Conservation (phyloP, 2,888 invertebrate genomes). For the Poecilobothrus nobilitatus region DNA sequence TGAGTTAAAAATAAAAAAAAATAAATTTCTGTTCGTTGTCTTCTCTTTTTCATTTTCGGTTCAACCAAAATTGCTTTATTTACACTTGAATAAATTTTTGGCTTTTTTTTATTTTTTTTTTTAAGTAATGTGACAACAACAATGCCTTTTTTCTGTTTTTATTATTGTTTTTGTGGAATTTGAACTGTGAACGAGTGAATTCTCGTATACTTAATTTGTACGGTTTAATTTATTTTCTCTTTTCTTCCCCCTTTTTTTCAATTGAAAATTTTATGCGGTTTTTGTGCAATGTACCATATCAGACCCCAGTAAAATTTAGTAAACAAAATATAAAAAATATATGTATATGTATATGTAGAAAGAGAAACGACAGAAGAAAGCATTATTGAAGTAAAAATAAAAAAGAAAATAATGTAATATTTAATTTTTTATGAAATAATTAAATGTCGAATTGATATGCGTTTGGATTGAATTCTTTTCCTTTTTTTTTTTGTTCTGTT, state of each 20-base stretch:
- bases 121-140: background rate
- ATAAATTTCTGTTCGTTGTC: background rate
- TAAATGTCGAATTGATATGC: background rate
- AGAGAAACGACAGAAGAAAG: too few species aligned
- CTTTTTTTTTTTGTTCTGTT: background rate
- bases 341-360: too few species aligned
- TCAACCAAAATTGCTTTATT: background rate
- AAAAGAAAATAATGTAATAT: too few species aligned
- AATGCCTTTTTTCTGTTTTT: background rate
- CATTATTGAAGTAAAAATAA: too few species aligned
- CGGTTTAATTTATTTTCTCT: background rate
- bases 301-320: background rate
- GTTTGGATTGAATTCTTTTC: background rate
- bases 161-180: too few species aligned
- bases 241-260: background rate
- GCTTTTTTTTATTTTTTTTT: too few species aligned
- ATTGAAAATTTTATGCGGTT: slow-evolving; percentile 2
- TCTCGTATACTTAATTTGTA: background rate
- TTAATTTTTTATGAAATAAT: too few species aligned
- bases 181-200: background rate
- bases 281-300: slow-evolving; percentile 1
- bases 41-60: too few species aligned
- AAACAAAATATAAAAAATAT: background rate
- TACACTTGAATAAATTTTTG: background rate
- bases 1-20: background rate